Percentiles rank a stretch among this genome's conserved stretches.
These are phyloP conservation scores for Clanis bilineata DNA, from an alignment of 2,888 invertebrate genomes.

Conservation along the genomic window DNA sequence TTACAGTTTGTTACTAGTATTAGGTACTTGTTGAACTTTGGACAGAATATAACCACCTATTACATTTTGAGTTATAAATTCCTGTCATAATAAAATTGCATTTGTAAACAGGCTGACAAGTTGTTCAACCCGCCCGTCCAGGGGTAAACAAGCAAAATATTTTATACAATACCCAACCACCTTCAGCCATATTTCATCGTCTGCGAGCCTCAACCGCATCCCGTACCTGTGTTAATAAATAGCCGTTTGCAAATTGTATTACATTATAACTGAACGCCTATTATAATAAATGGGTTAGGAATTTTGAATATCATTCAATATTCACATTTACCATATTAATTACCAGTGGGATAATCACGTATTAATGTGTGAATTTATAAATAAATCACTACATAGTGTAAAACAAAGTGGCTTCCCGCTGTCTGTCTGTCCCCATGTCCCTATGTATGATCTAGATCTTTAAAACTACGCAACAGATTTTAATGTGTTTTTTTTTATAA, in stretches of 20 bases:
- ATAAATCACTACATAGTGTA: no score
- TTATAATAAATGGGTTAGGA: constrained; percentile 1
- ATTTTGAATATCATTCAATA: constrained; percentile 6
- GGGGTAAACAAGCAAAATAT: constrained; percentile 12
- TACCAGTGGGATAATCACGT: neutral
- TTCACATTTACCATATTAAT: neutral
- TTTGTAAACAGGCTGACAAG: constrained; percentile 1
- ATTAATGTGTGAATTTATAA: neutral
- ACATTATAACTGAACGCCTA: constrained; percentile 26
- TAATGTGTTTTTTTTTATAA: no score
- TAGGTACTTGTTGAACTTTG: no score
- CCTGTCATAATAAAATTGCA: constrained; percentile 4
- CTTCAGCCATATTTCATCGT: constrained; percentile 46
- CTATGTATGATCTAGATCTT: no score
- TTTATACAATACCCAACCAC: constrained; percentile 25
- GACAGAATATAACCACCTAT: no score
- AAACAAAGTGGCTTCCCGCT: no score
- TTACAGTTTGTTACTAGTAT: no score
- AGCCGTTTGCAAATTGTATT: constrained; percentile 38
- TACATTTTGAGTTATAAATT: neutral
- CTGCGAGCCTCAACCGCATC: constrained; percentile 29
- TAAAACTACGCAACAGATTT: no score
- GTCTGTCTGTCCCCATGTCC: no score
- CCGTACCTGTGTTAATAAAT: constrained; percentile 40
- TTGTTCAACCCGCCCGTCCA: constrained; percentile 8